A percentile compares a stretch with the other conserved stretches of the same genome.
These are phyloP conservation scores for Apis dorsata DNA, from an alignment of 1,140 invertebrate species.

Conservation along the genomic window DNA sequence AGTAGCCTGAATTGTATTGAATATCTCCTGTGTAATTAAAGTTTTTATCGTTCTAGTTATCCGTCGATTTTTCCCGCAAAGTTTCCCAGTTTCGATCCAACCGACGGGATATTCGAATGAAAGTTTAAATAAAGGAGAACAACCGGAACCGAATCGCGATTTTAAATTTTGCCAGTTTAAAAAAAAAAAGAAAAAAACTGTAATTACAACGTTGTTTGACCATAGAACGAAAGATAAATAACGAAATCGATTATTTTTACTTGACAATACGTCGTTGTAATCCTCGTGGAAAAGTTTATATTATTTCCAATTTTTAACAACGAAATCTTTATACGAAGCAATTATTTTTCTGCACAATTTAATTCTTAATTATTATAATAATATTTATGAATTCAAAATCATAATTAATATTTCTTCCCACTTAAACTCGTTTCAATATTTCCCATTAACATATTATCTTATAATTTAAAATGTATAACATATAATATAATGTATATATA, in stretches of 20 bases:
- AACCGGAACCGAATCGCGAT: background rate
- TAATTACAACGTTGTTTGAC: background rate
- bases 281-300: background rate
- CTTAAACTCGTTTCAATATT: background rate
- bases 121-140: slow-evolving; percentile 5
- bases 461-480: too few species aligned
- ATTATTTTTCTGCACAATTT: background rate
- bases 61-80: background rate
- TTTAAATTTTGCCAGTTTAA: background rate
- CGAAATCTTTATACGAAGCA: background rate
- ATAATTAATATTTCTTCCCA: background rate
- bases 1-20: background rate
- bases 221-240: background rate
- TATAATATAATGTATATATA: too few species aligned
- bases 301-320: background rate
- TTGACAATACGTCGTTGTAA: background rate
- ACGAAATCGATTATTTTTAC: background rate
- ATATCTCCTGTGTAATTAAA: slow-evolving; percentile 4
- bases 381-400: background rate
- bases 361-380: background rate
- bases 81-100: background rate
- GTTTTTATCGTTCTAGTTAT: slow-evolving; percentile 11
- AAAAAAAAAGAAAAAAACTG: too few species aligned
- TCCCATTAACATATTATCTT: background rate
- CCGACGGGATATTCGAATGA: background rate